Percentiles rank a stretch among this genome's conserved stretches.
Evolutionary conservation across 2,797 vertebrate genomes (phyloP).

Genomic region (Phoebastria nigripes): DNA sequence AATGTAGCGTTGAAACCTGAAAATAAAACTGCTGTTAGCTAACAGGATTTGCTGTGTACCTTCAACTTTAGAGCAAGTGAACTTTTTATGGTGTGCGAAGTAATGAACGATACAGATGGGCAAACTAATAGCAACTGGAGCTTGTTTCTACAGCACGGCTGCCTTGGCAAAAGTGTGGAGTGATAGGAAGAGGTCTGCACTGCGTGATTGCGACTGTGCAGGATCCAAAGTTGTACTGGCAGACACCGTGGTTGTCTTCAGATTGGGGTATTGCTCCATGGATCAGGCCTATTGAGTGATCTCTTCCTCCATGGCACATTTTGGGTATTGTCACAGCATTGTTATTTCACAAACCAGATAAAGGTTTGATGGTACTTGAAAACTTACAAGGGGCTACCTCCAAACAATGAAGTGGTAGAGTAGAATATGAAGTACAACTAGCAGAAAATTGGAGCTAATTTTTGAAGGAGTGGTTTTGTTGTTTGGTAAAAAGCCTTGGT

Average conservation of each 20-base stretch:
- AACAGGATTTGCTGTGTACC: not conserved
- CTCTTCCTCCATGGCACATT: not conserved
- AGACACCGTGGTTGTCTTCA: not conserved
- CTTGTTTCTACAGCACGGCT: not conserved
- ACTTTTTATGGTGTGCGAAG: not conserved
- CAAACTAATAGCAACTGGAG: not conserved
- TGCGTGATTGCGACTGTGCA: not conserved
- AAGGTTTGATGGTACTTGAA: not conserved
- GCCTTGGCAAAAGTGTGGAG: not conserved
- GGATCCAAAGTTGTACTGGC: not conserved
- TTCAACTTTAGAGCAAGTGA: not conserved
- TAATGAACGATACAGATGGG: not conserved
- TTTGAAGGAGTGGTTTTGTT: not conserved
- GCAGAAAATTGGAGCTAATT: not conserved
- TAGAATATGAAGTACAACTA: not conserved
- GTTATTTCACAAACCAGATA: not conserved
- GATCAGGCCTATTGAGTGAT: not conserved
- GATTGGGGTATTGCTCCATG: not conserved
- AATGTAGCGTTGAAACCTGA: not conserved
- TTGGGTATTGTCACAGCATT: not conserved
- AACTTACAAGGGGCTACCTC: not conserved
- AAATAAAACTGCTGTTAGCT: not conserved
- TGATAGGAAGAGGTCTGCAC: not conserved
- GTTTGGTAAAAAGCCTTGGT: not conserved
- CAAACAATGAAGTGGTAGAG: not conserved